phyloP scores from a whole-genome alignment of 2,797 vertebrate genomes.

The Craterocephalus amniculus region DNA sequence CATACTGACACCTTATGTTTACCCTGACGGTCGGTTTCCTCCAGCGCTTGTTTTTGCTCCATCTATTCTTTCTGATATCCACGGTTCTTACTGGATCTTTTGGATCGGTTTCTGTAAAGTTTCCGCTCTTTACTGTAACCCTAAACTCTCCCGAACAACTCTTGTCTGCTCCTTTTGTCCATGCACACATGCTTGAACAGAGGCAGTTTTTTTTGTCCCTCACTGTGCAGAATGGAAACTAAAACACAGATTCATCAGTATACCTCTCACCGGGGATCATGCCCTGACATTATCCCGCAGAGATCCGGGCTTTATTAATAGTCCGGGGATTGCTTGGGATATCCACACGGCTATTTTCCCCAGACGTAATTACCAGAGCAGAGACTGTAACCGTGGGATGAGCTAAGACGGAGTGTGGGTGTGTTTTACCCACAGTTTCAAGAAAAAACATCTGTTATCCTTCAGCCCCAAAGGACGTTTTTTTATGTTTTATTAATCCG shows the following conservation, averaged over 20 bases:
- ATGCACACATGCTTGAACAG: conserved; percentile 12
- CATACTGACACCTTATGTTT: conserved; percentile 62
- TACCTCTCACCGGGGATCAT: conserved; percentile 46
- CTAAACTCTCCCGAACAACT: background rate
- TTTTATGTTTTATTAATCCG: background rate
- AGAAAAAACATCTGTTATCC: conserved; percentile 59
- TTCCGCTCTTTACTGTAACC: conserved; percentile 31
- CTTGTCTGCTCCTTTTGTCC: conserved; percentile 29
- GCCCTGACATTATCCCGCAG: conserved; percentile 71
- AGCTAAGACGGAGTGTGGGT: conserved; percentile 13
- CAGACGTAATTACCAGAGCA: conserved; percentile 58
- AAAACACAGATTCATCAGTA: conserved; percentile 48
- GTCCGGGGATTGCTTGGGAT: conserved; percentile 60
- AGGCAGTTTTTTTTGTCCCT: conserved; percentile 5
- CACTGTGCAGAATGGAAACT: conserved; percentile 49
- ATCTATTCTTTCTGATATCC: conserved; percentile 35
- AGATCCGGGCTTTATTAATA: conserved; percentile 73
- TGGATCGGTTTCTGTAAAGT: conserved; percentile 7
- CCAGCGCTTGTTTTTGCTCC: conserved; percentile 57
- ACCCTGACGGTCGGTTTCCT: conserved; percentile 51
- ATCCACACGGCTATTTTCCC: conserved; percentile 59
- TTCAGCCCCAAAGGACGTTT: conserved; percentile 38
- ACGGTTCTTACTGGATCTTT: conserved; percentile 22
- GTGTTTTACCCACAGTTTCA: conserved; percentile 34
- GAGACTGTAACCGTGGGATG: conserved; percentile 57